A percentile compares a stretch with the other conserved stretches of the same genome.
Evolutionary conservation across 2,888 invertebrate species (phyloP).

Genomic region (Taenaris catops): DNA sequence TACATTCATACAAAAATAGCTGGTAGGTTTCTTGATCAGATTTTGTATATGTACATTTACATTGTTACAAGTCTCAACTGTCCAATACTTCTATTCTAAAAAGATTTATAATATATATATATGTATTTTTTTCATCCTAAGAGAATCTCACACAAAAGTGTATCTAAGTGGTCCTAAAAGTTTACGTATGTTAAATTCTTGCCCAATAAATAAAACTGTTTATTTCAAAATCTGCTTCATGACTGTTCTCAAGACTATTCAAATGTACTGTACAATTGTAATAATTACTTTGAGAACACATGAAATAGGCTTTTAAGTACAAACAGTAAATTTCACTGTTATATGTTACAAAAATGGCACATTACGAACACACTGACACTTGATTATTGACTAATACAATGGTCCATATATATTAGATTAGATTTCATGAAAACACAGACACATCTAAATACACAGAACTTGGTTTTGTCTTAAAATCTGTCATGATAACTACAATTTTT

Average conservation of each 20-base stretch:
- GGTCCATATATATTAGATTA: no score
- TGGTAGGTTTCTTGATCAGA: constrained; percentile 15
- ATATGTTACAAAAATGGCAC: constrained; percentile 42
- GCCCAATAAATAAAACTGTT: constrained; percentile 23
- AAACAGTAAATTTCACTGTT: constrained; percentile 13
- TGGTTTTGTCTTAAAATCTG: no score
- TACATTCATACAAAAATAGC: constrained; percentile 62
- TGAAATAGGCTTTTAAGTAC: constrained; percentile 43
- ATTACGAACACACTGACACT: constrained; percentile 53
- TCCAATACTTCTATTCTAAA: no score
- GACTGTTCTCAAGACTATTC: no score
- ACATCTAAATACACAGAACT: no score
- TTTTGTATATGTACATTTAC: constrained; percentile 4
- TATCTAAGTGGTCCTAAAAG: constrained; percentile 3
- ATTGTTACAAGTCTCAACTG: no score
- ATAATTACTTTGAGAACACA: no score
- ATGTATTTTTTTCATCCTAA: no score
- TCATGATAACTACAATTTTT: no score
- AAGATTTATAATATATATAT: no score
- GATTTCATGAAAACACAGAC: no score
- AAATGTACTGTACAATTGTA: no score
- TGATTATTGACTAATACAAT: constrained; percentile 8
- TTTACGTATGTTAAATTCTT: constrained; percentile 13
- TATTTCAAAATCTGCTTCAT: constrained; percentile 16
- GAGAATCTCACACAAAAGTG: constrained; percentile 4